phyloP scores from a whole-genome alignment of 2,888 invertebrate species.

The Oxytorus armatus region DNA sequence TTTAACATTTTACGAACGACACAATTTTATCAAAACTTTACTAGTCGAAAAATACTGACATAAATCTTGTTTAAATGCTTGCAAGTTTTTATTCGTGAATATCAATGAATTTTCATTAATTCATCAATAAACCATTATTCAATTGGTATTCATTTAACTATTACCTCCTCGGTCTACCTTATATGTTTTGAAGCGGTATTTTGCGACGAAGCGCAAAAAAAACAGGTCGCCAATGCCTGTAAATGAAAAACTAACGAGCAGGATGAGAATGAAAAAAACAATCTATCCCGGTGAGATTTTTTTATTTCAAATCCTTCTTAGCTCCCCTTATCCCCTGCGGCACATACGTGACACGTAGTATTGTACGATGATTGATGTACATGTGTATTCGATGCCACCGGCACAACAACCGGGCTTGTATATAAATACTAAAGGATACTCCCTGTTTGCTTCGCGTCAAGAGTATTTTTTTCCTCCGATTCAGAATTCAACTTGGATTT shows the following conservation, averaged over 20 bases:
- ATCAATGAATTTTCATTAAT: neutral
- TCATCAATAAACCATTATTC: no score
- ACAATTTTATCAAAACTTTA: no score
- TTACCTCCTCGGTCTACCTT: no score
- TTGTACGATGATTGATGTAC: conserved; percentile 33
- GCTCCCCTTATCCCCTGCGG: conserved; percentile 6
- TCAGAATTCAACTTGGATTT: conserved; percentile 5
- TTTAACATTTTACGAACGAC: no score
- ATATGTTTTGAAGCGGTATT: no score
- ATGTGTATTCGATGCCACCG: conserved; percentile 15
- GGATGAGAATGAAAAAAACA: neutral
- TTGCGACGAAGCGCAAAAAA: neutral
- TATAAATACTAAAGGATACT: neutral
- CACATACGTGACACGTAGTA: conserved; percentile 10
- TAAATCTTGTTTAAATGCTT: no score
- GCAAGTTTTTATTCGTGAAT: no score
- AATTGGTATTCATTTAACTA: neutral
- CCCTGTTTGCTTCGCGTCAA: conserved; percentile 23
- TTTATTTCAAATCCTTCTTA: conserved; percentile 17
- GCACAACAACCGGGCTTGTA: neutral
- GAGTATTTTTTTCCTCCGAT: conserved; percentile 22
- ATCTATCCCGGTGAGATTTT: conserved; percentile 19
- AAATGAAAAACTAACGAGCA: neutral
- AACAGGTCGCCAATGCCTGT: conserved; percentile 2
- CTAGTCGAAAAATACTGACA: no score